These are phyloP conservation scores for Saturnia japonica DNA, from an alignment of 2,888 invertebrate genomes.

Conservation along the genomic window DNA sequence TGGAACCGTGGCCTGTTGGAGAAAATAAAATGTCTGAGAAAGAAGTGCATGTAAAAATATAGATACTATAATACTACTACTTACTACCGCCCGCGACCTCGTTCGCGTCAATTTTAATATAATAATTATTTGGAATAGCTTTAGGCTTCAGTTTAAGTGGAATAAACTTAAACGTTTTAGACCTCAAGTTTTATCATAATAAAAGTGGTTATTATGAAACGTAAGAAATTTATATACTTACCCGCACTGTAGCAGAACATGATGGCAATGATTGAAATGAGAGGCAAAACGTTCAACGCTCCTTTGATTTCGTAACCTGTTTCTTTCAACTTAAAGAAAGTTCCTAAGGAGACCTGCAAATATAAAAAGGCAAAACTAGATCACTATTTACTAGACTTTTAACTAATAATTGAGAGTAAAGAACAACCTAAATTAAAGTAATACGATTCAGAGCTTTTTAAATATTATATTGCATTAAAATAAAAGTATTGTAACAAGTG, in stretches of 20 bases:
- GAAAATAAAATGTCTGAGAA: background rate
- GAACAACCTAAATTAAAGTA: background rate
- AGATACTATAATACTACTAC: no score
- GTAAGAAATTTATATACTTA: constrained; percentile 23
- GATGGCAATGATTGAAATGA: constrained; percentile 32
- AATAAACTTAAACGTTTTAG: no score
- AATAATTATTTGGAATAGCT: no score
- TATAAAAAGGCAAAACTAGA: background rate
- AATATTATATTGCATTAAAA: no score
- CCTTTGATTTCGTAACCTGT: constrained; percentile 25
- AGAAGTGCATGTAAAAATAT: no score
- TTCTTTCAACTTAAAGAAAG: constrained; percentile 34
- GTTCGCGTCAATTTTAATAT: no score
- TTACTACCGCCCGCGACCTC: no score
- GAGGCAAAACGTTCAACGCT: constrained; percentile 34
- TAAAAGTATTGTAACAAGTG: no score
- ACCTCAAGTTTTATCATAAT: no score
- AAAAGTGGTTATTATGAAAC: background rate
- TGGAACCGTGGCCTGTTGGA: constrained; percentile 35
- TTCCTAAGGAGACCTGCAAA: constrained; percentile 36
- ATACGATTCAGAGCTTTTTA: no score
- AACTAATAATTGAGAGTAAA: background rate
- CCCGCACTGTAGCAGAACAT: constrained; percentile 34
- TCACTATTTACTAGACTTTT: background rate
- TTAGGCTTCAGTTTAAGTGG: no score